Percentiles rank a stretch among this genome's conserved stretches.
These are phyloP conservation scores for Dipodomys merriami DNA, from an alignment of 2,113 vertebrate species.

Conservation along the genomic window DNA sequence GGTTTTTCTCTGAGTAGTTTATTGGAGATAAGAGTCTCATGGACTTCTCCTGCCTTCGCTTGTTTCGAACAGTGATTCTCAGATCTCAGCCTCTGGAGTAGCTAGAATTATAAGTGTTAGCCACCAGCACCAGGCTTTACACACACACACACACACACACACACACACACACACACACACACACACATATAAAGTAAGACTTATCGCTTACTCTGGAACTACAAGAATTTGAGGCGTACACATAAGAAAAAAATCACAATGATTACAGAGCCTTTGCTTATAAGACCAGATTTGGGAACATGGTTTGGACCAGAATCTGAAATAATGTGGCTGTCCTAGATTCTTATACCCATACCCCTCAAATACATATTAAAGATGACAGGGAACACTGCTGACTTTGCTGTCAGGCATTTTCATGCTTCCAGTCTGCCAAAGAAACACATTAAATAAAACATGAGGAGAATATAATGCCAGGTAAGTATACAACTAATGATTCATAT, in stretches of 20 bases:
- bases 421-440: neutral
- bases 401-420: neutral
- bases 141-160: too few relatives aligned
- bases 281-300: neutral
- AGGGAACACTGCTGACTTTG: neutral
- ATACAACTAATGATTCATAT: neutral
- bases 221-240: neutral
- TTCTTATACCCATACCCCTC: neutral
- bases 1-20: too few relatives aligned
- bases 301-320: neutral
- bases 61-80: too few relatives aligned
- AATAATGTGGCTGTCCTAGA: neutral
- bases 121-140: too few relatives aligned
- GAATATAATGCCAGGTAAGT: neutral
- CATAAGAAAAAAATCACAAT: neutral
- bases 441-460: neutral
- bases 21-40: too few relatives aligned
- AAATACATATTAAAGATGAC: neutral
- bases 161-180: too few relatives aligned
- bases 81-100: too few relatives aligned
- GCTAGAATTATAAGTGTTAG: too few relatives aligned
- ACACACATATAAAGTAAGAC: neutral
- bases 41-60: too few relatives aligned
- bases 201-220: neutral
- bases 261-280: constrained; percentile 6